Evolutionary conservation across 2,113 vertebrate genomes (phyloP).

Genomic region (Heterotilapia buettikoferi): DNA sequence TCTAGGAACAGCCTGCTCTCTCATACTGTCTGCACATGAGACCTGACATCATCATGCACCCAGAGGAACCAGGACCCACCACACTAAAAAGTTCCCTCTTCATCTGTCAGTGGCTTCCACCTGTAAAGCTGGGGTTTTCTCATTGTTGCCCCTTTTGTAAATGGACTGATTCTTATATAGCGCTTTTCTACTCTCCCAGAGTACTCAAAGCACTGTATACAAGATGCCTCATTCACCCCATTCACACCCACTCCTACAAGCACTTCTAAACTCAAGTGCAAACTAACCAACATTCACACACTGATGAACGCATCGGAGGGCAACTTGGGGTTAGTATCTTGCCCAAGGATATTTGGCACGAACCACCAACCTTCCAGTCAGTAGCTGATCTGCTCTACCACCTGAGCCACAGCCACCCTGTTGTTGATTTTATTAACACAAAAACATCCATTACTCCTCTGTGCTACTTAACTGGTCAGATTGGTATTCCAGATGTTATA

Average conservation of each 20-base stretch:
- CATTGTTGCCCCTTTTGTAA: too few species aligned
- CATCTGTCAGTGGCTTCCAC: not conserved
- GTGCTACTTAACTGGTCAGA: not conserved
- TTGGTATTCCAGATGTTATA: not conserved
- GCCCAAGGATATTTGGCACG: not conserved
- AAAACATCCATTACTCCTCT: not conserved
- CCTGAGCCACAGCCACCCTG: not conserved
- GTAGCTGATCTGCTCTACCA: not conserved
- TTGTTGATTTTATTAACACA: not conserved
- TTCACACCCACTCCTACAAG: not conserved
- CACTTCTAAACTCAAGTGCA: not conserved
- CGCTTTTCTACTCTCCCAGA: too few species aligned
- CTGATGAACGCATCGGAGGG: rapidly evolving
- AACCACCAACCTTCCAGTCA: not conserved
- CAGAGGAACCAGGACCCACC: not conserved
- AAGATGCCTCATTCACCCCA: not conserved
- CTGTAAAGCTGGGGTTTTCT: not conserved
- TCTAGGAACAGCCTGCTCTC: not conserved
- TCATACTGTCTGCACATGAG: not conserved
- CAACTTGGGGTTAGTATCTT: not conserved
- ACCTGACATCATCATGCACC: not conserved
- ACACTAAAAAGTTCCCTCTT: not conserved
- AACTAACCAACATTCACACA: not conserved
- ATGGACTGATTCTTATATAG: too few species aligned
- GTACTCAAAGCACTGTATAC: not conserved